These are phyloP conservation scores for Muschampia plurimacula DNA, from an alignment of 2,888 invertebrate genomes.

Conservation along the genomic window DNA sequence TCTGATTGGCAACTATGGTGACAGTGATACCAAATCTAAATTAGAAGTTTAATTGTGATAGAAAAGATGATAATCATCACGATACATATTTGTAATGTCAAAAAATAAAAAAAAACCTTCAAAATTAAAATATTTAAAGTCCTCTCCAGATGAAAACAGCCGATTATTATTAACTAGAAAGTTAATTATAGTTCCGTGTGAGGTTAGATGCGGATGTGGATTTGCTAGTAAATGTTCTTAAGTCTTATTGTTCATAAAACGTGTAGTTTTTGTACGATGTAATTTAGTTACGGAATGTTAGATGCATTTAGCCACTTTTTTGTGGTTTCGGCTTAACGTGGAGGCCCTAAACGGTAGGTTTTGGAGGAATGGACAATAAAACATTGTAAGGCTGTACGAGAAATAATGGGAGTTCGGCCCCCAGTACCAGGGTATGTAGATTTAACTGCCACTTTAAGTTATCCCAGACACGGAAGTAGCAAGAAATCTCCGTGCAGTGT, in stretches of 20 bases:
- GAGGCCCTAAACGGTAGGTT: conserved; percentile 44
- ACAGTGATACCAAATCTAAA: neutral
- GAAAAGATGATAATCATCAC: neutral
- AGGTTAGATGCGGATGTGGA: conserved; percentile 29
- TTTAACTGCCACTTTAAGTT: conserved; percentile 61
- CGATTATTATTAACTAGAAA: conserved; percentile 17
- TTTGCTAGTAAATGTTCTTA: conserved; percentile 15
- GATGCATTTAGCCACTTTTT: conserved; percentile 30
- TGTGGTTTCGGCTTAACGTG: conserved; percentile 30
- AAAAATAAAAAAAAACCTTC: neutral
- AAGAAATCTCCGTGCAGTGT: conserved; percentile 15
- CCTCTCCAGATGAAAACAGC: neutral
- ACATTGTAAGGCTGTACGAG: conserved; percentile 77
- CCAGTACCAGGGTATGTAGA: conserved; percentile 81
- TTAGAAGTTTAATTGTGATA: neutral
- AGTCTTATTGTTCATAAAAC: conserved; percentile 16
- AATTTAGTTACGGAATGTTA: conserved; percentile 11
- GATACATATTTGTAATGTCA: neutral
- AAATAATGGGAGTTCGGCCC: conserved; percentile 74
- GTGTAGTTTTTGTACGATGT: conserved; percentile 32
- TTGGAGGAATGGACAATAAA: conserved; percentile 79
- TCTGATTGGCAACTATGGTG: neutral
- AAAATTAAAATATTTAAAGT: neutral
- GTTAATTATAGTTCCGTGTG: conserved; percentile 12
- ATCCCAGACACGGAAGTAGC: conserved; percentile 26